phyloP scores from a whole-genome alignment of 2,888 invertebrate species.

The Mythimna lalbum region DNA sequence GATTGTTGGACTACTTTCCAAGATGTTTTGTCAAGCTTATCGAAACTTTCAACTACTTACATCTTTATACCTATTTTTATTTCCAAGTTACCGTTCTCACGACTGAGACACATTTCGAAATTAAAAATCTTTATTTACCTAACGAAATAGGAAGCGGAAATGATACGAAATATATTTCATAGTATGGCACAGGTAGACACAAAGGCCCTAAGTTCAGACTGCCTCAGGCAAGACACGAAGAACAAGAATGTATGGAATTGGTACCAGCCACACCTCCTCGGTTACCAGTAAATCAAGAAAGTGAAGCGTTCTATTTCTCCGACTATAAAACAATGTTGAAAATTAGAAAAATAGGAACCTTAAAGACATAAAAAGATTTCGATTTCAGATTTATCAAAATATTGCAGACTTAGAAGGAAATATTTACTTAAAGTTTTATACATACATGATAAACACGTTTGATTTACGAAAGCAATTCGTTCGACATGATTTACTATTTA shows the following conservation, averaged over 20 bases:
- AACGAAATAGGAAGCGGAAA: constrained; percentile 9
- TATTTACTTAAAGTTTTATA: constrained; percentile 11
- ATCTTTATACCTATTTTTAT: background rate
- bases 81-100: background rate
- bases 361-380: constrained; percentile 14
- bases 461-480: constrained; percentile 32
- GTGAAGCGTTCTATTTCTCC: constrained; percentile 42
- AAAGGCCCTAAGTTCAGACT: constrained; percentile 9
- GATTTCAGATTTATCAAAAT: background rate
- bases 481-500: constrained; percentile 36
- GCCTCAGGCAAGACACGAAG: constrained; percentile 32
- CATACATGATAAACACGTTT: constrained; percentile 26
- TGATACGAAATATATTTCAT: background rate
- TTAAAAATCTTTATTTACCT: constrained; percentile 1
- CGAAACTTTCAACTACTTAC: background rate
- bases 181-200: constrained; percentile 2
- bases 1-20: background rate
- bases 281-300: constrained; percentile 62
- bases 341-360: constrained; percentile 1
- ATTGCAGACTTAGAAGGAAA: background rate
- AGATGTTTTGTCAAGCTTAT: background rate
- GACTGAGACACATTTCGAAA: background rate
- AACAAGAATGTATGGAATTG: constrained; percentile 50
- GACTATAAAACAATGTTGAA: constrained; percentile 29
- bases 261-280: constrained; percentile 47